Evolutionary conservation across 2,888 invertebrate genomes (phyloP), one percentile per base, ranked within the genome.

Genomic region (Athalia cordata): DNA sequence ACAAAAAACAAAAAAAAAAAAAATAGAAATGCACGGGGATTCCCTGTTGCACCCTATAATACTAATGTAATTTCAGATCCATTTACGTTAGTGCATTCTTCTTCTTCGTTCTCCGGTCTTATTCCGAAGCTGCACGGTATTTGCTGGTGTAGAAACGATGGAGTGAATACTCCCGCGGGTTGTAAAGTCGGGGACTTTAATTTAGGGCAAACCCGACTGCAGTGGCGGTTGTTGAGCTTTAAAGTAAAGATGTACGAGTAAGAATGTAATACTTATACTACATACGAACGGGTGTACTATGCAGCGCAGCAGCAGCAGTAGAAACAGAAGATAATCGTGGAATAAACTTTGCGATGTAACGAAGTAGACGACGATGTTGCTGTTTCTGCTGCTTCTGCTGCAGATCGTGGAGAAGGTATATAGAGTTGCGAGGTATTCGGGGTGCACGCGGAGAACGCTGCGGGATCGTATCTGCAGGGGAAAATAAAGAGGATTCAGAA

Each of bases 261-360:
- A n/a, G 64, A 11, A 8, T 5, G n/a, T 15, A 29, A 29, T 29
- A 29, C 29, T 29, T 29, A 29, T 29, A 29, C 29, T 15, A 65
- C 9, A 6, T 49, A 9, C 50, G 9, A 29, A 29, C 11, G 45
- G 11, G 0, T 29, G 50, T 52, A 52, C 29, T 43, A 8, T 29
- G 15, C 61, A 15, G 61, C 61, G 61, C 61, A 61, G 61, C 61
- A 15, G n/a, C 61, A 61, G 13, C 61, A n/a, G 50, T 62, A 29
- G 50, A 62, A 75, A 50, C 62, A 64, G 62, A 52, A 68, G 55
- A 68, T 68, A 50, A 29, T 75, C 15, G 45, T 43, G 45, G 75
- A 75, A 75, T 62, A 75, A 75, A 64, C 62, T 75, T 50, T 15
- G 29, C 29, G 49, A 62, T 75, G 75, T 52, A 75, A 75, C 75